A percentile compares a stretch with the other conserved stretches of the same genome.
These are phyloP conservation scores for Sebastiscus albofasciatus DNA, from an alignment of 2,797 vertebrate species.

Conservation along the genomic window DNA sequence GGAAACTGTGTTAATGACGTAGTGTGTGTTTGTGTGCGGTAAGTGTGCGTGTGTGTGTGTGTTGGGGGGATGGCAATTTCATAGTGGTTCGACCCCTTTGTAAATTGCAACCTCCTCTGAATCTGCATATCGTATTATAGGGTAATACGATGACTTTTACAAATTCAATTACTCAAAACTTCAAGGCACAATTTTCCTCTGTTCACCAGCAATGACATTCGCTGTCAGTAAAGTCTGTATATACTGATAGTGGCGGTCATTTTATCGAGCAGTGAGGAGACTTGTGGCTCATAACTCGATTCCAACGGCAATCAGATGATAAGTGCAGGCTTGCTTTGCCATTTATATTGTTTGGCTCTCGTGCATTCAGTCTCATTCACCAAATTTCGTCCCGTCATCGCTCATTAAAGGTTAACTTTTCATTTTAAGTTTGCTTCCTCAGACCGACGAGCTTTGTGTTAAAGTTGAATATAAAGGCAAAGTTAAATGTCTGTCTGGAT, in stretches of 20 bases:
- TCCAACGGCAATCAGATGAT: constrained; percentile 31
- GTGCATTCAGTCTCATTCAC: constrained; percentile 5
- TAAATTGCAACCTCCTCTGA: constrained; percentile 52
- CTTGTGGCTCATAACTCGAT: constrained; percentile 24
- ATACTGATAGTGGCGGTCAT: constrained; percentile 27
- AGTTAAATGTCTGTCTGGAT: not conserved
- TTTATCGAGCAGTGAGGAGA: constrained; percentile 15
- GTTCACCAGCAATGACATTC: constrained; percentile 59
- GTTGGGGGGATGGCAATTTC: constrained; percentile 36
- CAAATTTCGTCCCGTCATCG: not conserved
- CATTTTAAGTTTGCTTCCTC: not conserved
- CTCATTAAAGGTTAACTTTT: constrained; percentile 21
- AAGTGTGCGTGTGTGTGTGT: not conserved
- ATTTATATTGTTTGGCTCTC: constrained; percentile 17
- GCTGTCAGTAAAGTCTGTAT: constrained; percentile 14
- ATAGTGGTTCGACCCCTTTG: constrained; percentile 43
- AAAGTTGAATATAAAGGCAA: not conserved
- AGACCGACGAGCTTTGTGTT: not conserved
- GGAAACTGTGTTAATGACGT: constrained; percentile 46
- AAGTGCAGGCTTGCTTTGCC: not conserved
- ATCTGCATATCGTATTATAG: constrained; percentile 62
- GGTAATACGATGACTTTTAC: constrained; percentile 67
- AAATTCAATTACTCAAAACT: constrained; percentile 72
- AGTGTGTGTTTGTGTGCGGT: not conserved
- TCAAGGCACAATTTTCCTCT: constrained; percentile 64